Conservation (phyloP, 2,888 invertebrate genomes). For the Leuctra nigra region DNA sequence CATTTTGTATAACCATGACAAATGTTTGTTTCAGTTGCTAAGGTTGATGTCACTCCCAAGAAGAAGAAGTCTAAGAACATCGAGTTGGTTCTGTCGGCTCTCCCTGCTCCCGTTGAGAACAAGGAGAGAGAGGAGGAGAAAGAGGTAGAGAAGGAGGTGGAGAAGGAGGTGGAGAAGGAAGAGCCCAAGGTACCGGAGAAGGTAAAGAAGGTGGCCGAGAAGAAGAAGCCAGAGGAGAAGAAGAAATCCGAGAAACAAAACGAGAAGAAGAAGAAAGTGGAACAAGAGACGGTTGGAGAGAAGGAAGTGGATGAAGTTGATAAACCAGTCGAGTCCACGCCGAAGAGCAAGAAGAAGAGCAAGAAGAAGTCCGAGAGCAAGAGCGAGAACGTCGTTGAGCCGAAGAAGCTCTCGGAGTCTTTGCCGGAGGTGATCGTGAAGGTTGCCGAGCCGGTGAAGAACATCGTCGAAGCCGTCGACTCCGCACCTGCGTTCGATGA, state of each 20-base stretch:
- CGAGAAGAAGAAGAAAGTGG: slow-evolving; percentile 29
- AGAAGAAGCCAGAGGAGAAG: slow-evolving; percentile 30
- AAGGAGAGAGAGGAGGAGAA: slow-evolving; percentile 35
- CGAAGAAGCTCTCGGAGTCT: slow-evolving; percentile 34
- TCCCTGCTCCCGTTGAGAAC: slow-evolving; percentile 5
- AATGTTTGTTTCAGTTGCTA: no score
- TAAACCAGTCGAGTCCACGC: slow-evolving; percentile 38
- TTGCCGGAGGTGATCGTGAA: slow-evolving; percentile 23
- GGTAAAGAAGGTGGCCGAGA: slow-evolving; percentile 25
- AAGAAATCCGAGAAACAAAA: slow-evolving; percentile 25
- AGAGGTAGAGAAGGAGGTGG: slow-evolving; percentile 33
- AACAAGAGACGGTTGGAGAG: slow-evolving; percentile 30
- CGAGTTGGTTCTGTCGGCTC: slow-evolving; percentile 1
- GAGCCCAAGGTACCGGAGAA: slow-evolving; percentile 30
- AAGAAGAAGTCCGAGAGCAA: slow-evolving; percentile 26
- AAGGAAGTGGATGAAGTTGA: slow-evolving; percentile 30
- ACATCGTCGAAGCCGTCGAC: slow-evolving; percentile 22
- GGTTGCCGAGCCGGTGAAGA: slow-evolving; percentile 24
- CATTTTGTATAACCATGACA: no score
- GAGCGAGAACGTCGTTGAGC: slow-evolving; percentile 36
- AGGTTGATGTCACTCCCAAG: slow-evolving; percentile 4
- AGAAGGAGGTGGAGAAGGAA: slow-evolving; percentile 39
- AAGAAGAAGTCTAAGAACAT: slow-evolving; percentile 41
- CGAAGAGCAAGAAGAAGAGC: slow-evolving; percentile 46
- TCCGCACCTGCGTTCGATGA: slow-evolving; percentile 47